Base-by-base conservation (phyloP, 2,888 invertebrate species). In the Esperia sulphurella region DNA sequence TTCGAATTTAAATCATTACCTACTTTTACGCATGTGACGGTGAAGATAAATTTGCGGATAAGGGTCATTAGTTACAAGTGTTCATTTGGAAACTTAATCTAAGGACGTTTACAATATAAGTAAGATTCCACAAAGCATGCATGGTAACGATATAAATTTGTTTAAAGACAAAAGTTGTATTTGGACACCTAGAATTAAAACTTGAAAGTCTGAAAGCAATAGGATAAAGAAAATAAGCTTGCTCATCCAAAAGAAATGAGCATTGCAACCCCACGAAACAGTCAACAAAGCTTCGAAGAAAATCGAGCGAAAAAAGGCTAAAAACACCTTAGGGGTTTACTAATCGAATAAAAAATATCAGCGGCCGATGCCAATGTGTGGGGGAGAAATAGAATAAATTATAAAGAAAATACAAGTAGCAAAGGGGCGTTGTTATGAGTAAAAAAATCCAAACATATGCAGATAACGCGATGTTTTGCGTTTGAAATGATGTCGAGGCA, bases 311-410 rank as follows among this genome's bases (percentile, higher is more conserved):
- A 89, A 90, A 90, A 90, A 88, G 88, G 86, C 90, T 90, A 90
- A 90, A 90, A 90, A 90, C 90, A 90, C 90, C 90, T 90, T 85
- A 81, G 90, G 90, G 90, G 90, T 87, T 89, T 90, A 88, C 90
- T 90, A 90, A 90, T 90, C 90, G 90, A 90, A 90, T 90, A 90
- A 90, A 90, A 88, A 90, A 90, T 90, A 90, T 90, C 90, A 89
- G 89, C 88, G 88, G 83, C 87, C 87, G 83, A 88, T 87, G 87
- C 83, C 85, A 83, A 84, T 84, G 85, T 85, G 73, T 83, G 82
- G 87, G 88, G 89, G 87, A 83, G 84, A 70, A 82, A 83, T 75
- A 79, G 89, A 89, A 88, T 89, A 89, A 88, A 89, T 89, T 88
- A 89, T 85, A 81, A 88, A 87, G 87, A 87, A 89, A 85, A 87